phyloP scores from a whole-genome alignment of 2,797 vertebrate genomes.

The Hydrophis major region DNA sequence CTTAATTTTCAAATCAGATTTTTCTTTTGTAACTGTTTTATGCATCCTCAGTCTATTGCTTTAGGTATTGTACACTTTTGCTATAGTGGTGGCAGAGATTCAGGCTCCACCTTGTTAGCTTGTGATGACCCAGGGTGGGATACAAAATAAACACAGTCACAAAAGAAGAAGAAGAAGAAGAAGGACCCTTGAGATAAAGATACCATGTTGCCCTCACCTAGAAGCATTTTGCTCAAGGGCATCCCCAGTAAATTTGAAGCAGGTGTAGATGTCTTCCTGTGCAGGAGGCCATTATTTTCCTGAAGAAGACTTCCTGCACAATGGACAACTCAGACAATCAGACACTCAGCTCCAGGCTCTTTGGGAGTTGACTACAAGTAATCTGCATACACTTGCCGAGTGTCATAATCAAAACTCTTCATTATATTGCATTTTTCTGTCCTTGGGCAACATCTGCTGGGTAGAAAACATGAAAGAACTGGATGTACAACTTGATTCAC shows the following conservation, averaged over 20 bases:
- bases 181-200: neutral
- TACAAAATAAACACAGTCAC: too few relatives aligned
- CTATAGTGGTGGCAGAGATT: neutral
- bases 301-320: neutral
- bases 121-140: too few relatives aligned
- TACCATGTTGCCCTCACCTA: neutral
- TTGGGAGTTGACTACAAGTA: neutral
- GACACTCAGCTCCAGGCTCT: too few relatives aligned
- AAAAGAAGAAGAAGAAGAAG: neutral
- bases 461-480: neutral
- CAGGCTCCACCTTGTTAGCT: neutral
- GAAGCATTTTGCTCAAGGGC: neutral
- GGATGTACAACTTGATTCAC: neutral
- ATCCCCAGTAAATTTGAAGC: neutral
- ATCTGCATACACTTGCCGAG: neutral
- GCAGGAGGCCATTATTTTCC: neutral
- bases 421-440: neutral
- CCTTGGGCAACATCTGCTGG: neutral
- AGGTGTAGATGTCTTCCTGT: neutral
- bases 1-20: neutral
- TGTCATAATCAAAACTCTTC: neutral
- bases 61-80: neutral
- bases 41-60: neutral
- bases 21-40: neutral
- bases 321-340: neutral